Evolutionary conservation across 2,113 vertebrate genomes (phyloP).

Genomic region (Mesitornis unicolor): DNA sequence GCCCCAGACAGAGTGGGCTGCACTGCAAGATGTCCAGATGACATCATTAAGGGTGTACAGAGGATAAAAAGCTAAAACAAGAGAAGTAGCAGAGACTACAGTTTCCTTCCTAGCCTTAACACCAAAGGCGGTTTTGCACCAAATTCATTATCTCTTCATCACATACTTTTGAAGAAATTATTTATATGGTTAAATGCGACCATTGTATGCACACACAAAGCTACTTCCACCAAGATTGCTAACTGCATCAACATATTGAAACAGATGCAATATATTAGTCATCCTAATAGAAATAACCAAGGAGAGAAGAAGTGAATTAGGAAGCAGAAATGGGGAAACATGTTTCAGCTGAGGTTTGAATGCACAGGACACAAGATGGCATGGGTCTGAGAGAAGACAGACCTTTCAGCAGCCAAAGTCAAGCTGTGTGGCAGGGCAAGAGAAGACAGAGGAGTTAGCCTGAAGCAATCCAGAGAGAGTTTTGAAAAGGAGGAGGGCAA

Average conservation of each 20-base stretch:
- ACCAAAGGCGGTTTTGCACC: background rate
- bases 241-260: background rate
- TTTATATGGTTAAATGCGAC: background rate
- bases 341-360: background rate
- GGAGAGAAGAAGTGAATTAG: background rate
- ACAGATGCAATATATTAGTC: background rate
- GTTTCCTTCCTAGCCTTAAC: background rate
- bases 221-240: background rate
- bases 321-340: background rate
- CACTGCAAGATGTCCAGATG: background rate
- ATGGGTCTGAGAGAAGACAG: background rate
- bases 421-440: background rate
- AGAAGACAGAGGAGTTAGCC: background rate
- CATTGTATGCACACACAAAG: background rate
- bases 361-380: background rate
- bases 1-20: background rate
- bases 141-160: background rate
- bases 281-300: background rate
- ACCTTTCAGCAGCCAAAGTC: background rate
- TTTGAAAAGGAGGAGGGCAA: background rate
- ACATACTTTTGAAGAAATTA: background rate
- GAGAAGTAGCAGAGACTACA: background rate
- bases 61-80: background rate
- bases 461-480: background rate
- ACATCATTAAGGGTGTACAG: background rate